Evolutionary conservation across 2,113 vertebrate species (phyloP), one percentile per base, ranked within the genome.

Genomic region (Heterotilapia buettikoferi): DNA sequence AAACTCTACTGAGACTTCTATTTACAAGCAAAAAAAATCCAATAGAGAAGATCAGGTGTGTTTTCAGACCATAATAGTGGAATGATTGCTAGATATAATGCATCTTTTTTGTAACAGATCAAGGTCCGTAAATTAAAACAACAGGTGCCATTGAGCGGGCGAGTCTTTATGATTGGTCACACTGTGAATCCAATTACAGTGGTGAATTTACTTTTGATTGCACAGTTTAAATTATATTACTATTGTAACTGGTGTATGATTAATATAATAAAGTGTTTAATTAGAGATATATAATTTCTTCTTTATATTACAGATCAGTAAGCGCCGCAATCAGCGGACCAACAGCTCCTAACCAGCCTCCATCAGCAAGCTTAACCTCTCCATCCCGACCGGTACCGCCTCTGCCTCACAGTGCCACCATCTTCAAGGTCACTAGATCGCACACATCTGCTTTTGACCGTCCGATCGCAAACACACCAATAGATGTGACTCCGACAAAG

Each of bases 21-120:
- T 97, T 97, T 92, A 95, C 96, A 73, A 97, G 97, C 84, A 98
- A 98, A 85, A 98, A 98, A 92, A 97, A 96, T 81, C 97, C 97
- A 56, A 96, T 98, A 2, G 97, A 99, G 93, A 99, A 99, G 95
- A 96, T 98, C 84, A 98, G 98, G 98, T 99, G 78, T 38, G 6
- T 16, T 54, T 43, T 57, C 21, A 33, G 6, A 5, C 7, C 3
- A 2, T 33, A 3, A 45, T 14, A 21, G 33, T 43, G 6, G 7
- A 81, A 78, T 84, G 4, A 31, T 78, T 68, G 43, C 5, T 52
- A 12, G 24, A 57, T 40, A 31, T 63, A 6, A 63, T 57, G 2
- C 6, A 38, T 85, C 7, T 53, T 29, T 38, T 47, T 24, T 73
- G 24, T 21, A 5, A 83, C 21, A 59, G 31, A 38, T 45, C 31